Evolutionary conservation across 2,113 vertebrate species (phyloP).

Genomic region (Amphiprion percula): DNA sequence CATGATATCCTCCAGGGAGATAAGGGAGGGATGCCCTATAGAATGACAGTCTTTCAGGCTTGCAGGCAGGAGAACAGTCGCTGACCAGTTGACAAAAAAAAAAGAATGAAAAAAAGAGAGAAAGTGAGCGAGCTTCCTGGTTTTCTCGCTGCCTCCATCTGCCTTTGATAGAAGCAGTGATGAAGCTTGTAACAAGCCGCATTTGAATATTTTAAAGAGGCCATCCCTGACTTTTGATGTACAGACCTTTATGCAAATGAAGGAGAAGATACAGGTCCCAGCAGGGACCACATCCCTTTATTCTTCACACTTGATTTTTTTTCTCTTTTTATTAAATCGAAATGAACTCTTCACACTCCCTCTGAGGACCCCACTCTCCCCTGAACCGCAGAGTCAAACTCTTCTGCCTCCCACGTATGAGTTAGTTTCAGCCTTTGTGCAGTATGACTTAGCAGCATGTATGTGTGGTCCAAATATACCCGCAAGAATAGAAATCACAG

Average conservation of each 20-base stretch:
- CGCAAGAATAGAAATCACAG: conserved; percentile 20
- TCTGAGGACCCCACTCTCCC: conserved; percentile 83
- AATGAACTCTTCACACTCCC: conserved; percentile 97
- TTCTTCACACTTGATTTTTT: conserved; percentile 87
- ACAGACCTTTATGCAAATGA: conserved; percentile 95
- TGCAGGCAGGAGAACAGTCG: conserved; percentile 58
- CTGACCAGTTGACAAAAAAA: conserved; percentile 61
- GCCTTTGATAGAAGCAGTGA: conserved; percentile 92
- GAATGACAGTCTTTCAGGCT: conserved; percentile 64
- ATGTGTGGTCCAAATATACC: conserved; percentile 31
- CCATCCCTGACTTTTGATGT: conserved; percentile 94
- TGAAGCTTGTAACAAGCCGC: conserved; percentile 90
- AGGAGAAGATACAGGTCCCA: conserved; percentile 89
- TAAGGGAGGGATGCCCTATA: conserved; percentile 62
- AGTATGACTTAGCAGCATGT: conserved; percentile 16
- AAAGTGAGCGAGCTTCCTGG: conserved; percentile 6
- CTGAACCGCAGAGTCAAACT: conserved; percentile 84
- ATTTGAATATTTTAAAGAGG: conserved; percentile 98
- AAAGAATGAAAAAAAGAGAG: neutral
- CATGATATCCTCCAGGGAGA: conserved; percentile 67
- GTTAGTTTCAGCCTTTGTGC: neutral
- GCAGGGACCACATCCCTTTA: conserved; percentile 88
- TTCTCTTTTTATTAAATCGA: conserved; percentile 88
- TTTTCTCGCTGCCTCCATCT: conserved; percentile 77
- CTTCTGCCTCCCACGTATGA: conserved; percentile 38